Conservation (phyloP, 2,888 invertebrate species). For the Apodemia zela region DNA sequence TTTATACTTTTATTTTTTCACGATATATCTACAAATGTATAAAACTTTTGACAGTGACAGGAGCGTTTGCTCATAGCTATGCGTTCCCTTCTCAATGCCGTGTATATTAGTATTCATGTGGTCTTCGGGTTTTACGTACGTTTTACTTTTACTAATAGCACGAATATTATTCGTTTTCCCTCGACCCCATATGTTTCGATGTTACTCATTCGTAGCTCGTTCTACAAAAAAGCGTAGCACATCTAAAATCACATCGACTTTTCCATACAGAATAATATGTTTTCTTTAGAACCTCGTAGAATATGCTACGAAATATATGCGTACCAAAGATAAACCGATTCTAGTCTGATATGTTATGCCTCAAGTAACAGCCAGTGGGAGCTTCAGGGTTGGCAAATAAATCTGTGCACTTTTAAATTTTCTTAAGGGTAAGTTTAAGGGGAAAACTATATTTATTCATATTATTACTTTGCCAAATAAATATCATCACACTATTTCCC, state of each 20-base stretch:
- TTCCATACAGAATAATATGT: constrained; percentile 1
- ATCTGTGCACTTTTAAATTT: too few relatives aligned
- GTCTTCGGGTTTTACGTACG: background rate
- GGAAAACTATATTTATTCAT: too few relatives aligned
- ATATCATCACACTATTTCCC: too few relatives aligned
- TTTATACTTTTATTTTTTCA: too few relatives aligned
- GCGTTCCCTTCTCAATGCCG: too few relatives aligned
- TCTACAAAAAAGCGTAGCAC: background rate
- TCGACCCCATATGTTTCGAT: background rate
- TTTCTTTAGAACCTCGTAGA: background rate
- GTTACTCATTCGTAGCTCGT: background rate
- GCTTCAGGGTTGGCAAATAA: too few relatives aligned
- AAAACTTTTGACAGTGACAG: too few relatives aligned
- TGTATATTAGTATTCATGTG: too few relatives aligned
- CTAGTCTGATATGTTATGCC: constrained; percentile 4
- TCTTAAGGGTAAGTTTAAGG: too few relatives aligned
- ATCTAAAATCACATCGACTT: background rate
- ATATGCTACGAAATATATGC: background rate
- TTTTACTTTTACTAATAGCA: background rate
- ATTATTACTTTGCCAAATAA: too few relatives aligned
- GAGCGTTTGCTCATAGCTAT: too few relatives aligned
- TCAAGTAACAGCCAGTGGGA: background rate
- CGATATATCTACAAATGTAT: too few relatives aligned
- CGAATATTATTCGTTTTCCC: background rate
- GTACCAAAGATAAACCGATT: constrained; percentile 11